Evolutionary conservation across 2,113 vertebrate genomes (phyloP).

Genomic region (Prunella himalayana): DNA sequence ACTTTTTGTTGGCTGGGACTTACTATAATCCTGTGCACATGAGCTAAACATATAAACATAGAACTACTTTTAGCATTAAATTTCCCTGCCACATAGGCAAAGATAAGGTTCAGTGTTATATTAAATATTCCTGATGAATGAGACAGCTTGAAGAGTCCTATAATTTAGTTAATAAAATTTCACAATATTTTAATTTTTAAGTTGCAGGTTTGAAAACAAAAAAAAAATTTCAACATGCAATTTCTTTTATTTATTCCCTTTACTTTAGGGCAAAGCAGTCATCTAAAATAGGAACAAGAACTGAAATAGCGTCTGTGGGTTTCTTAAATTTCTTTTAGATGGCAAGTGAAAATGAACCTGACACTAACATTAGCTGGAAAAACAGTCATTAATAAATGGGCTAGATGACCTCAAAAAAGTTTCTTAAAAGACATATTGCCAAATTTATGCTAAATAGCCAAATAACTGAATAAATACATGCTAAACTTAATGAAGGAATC

Average conservation of each 20-base stretch:
- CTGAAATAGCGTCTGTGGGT: background rate
- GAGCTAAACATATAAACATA: background rate
- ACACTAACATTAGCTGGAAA: background rate
- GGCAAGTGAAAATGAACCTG: background rate
- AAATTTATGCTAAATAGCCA: background rate
- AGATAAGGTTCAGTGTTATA: background rate
- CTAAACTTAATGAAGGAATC: background rate
- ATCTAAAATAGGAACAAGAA: background rate
- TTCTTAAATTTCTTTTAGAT: background rate
- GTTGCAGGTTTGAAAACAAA: background rate
- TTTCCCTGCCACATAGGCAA: background rate
- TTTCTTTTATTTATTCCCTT: background rate
- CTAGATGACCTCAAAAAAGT: background rate
- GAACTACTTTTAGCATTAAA: background rate
- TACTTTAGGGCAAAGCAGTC: background rate
- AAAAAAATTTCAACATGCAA: rapidly evolving
- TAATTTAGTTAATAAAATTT: background rate
- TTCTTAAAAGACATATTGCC: background rate
- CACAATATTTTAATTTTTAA: background rate
- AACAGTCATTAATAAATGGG: background rate
- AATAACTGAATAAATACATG: background rate
- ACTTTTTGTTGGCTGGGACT: background rate
- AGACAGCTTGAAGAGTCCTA: background rate
- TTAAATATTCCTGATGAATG: background rate
- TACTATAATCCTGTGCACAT: background rate